Evolutionary conservation across 2,888 invertebrate genomes (phyloP), one percentile per base, ranked within the genome.

Genomic region (Spicauda simplicius): DNA sequence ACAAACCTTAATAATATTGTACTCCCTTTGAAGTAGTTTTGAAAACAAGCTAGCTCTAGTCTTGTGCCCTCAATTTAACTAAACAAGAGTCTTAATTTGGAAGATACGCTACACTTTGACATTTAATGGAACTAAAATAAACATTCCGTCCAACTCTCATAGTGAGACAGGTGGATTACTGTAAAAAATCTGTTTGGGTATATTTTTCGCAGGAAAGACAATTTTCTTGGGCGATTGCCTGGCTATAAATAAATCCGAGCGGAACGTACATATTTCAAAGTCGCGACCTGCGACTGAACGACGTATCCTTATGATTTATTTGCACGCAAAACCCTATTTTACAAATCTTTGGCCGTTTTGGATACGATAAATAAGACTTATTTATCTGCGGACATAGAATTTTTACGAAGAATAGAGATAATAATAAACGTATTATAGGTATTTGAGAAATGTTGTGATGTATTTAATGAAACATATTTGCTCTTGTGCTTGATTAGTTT

Each of bases 261-360:
- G 74, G 69, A 74, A 71, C 76, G 72, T 76, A 77, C 80, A 85
- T 86, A 85, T 87, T 84, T 87, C 83, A 76, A 33, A 33, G 76
- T 81, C 77, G 71, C 75, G 77, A 80, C 78, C 82, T 82, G 81
- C 82, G 78, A 80, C 80, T 84, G 82, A 87, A 80, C 78, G 85
- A 82, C 83, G 80, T 77, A 72, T 73, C 72, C 73, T 68, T 79
- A 81, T 85, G 86, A 87, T 86, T 87, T 84, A 84, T 80, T 76
- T 60, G 73, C 77, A 80, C 77, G 80, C 63, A 61, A 61, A 60
- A 67, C 67, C 67, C 67, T 67, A 67, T 67, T 67, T 67, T 67
- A 67, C 67, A 67, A 67, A 67, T 67, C 55, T 61, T 61, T 61
- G 37, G 61, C 61, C 50, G 48, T 67, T 60, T 48, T 67, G 50